phyloP scores from a whole-genome alignment of 2,888 invertebrate species.

The Hypsopygia costalis region DNA sequence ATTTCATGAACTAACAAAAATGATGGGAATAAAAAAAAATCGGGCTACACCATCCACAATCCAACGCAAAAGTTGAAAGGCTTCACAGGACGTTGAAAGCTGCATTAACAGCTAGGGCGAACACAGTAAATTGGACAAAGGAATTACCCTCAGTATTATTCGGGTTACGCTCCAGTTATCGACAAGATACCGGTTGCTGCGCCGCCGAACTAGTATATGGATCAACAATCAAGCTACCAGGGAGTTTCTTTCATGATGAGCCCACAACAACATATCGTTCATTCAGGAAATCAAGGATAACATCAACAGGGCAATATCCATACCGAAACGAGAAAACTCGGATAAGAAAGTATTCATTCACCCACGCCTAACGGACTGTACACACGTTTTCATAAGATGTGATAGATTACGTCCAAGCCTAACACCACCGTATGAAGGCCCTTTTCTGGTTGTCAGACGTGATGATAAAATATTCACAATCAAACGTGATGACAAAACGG shows the following conservation, averaged over 20 bases:
- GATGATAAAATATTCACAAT: no score
- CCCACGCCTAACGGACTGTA: no score
- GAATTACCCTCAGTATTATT: constrained; percentile 10
- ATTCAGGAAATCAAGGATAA: no score
- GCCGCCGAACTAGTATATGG: constrained; percentile 11
- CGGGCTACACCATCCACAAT: constrained; percentile 12
- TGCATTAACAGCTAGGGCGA: constrained; percentile 5
- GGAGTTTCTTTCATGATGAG: constrained; percentile 10
- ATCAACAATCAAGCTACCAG: constrained; percentile 9
- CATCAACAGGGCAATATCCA: no score
- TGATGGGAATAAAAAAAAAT: neutral
- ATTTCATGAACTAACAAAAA: neutral
- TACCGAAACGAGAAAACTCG: no score
- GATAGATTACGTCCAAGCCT: no score
- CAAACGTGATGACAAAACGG: no score
- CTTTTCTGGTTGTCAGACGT: no score
- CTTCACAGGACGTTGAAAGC: constrained; percentile 11
- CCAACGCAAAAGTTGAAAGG: constrained; percentile 3
- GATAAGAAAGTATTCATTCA: no score
- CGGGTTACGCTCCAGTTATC: constrained; percentile 11
- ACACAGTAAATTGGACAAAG: constrained; percentile 5
- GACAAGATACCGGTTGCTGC: constrained; percentile 9
- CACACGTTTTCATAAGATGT: no score
- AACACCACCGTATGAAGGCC: no score
- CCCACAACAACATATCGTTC: no score